Evolutionary conservation across 2,888 invertebrate species (phyloP), one percentile per base, ranked within the genome.

Genomic region (Habroteleia sp.): DNA sequence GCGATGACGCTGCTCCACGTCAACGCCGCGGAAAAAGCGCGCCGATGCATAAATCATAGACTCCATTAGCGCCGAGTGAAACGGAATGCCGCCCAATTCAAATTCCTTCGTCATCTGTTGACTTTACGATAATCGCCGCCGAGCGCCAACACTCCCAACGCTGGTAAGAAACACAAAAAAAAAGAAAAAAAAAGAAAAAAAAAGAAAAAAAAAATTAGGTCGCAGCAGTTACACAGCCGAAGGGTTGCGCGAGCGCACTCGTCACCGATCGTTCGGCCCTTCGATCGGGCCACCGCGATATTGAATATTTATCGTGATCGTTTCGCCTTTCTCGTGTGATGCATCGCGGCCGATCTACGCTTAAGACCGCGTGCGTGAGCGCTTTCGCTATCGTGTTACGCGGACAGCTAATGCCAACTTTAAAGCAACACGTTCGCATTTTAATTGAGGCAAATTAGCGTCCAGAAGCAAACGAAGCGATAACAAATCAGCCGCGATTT

Each of bases 171-270:
- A 58, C 23, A 16, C 11, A 27, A 41, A 29, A 72, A 48, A n/a
- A n/a, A n/a, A n/a, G n/a, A n/a, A n/a, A n/a, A n/a, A n/a, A n/a
- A n/a, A n/a, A n/a, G n/a, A n/a, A n/a, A n/a, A n/a, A n/a, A n/a
- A n/a, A n/a, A n/a, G n/a, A n/a, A n/a, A n/a, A n/a, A 20, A 72
- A 62, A 50, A 62, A 62, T 63, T 63, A 72, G 72, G 72, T 72
- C 72, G 72, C 39, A 56, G 33, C 35, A 13, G 50, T 56, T 31
- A 39, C 25, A 54, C 11, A 46, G 44, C 2, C 2, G 35, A 8
- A 20, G 25, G 13, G 27, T 5, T 8, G 58, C 60, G 37, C 63
- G 13, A 1, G 56, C 63, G 63, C 63, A 44, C 16, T 35, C n/a
- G n/a, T n/a, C 33, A 29, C 5, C 20, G 20, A 46, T 46, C 25